Evolutionary conservation across 1,140 invertebrate genomes (phyloP), one percentile per base, ranked within the genome.

Genomic region (Drosophila pandora): DNA sequence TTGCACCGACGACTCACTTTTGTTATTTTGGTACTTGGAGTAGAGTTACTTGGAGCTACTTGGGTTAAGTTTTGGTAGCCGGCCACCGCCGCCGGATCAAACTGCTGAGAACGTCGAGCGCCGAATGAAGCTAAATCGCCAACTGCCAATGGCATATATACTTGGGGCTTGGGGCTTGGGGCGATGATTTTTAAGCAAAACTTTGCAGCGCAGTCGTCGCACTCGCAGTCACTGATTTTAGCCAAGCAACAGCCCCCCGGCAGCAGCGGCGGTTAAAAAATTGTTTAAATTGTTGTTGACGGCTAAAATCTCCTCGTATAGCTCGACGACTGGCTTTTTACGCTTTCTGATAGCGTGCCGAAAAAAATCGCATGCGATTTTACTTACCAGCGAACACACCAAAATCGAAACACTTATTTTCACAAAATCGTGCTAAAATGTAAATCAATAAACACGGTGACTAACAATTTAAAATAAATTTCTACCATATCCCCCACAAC

Each of bases 111-210:
- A 88, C 76, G 79, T 67, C 84, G 83, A 84, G 79, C 61, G 76
- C 64, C 76, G 84, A 88, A 88, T 88, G 84, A 83, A 88, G 76
- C 83, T 76, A 76, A 88, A 83, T 70, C 79, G 72, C 63, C 67
- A 61, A 70, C 79, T 71, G 79, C 72, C 83, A 79, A 83, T 88
- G 76, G 83, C 79, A 83, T 88, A 88, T 88, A 88, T 83, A 63
- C 58, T 62, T 76, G 60, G 25, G 54, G 28, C 72, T 17, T 17
- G 17, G 17, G 17, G 17, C 58, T 62, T 76, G 60, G 25, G 54
- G 28, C 72, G 45, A 76, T 54, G 70, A 47, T 80, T 76, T 43
- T 79, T 62, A 56, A 71, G 71, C 69, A 67, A 74, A 84, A 76
- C 71, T 67, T 83, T 53, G 58, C 62, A 69, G 69, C 32, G 47